Base-by-base conservation (phyloP, 1,140 invertebrate species). In the Battus philenor region DNA sequence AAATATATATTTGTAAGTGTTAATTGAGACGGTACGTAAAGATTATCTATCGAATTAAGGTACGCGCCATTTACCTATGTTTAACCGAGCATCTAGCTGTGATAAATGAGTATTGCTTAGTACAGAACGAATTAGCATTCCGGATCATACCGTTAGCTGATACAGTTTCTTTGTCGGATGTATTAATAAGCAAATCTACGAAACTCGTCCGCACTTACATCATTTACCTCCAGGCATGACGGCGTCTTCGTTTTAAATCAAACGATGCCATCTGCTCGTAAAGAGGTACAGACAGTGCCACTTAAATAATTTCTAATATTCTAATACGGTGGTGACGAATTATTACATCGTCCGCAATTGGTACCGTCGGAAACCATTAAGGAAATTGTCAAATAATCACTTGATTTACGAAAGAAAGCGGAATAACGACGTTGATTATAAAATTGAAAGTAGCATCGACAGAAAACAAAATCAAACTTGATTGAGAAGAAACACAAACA, bases 161-260 rank as follows among this genome's bases (percentile, higher is more conserved):
- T 80, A 84, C 68, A 68, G 66, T 78, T 79, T 78, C 71, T 76
- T 81, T 79, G 69, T 77, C 73, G 75, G 62, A 51, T 68, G 74
- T 78, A 71, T 79, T 79, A 79, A 79, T 80, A 79, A 72, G 69
- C 61, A 73, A 68, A 80, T 75, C 65, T 71, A 60, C 61, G 52
- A 56, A 67, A 61, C 68, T 68, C 20, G 68, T 67, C 55, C 18
- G 47, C 59, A 70, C 56, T 61, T 50, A 61, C 53, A 50, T 59
- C 39, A 44, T 62, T 52, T 53, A 56, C 54, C 59, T 54, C 44
- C 52, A 34, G 54, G 59, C 52, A 44, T 32, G 39, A 49, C 47
- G 47, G 54, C 50, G 50, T 39, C 54, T 24, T 24, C 36, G 38
- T 44, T 59, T 56, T 52, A 48, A 59, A 38, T 46, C 49, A 22